phyloP scores from a whole-genome alignment of 92 coral and sea anemone species.

The Umimayanthus kanabou region DNA sequence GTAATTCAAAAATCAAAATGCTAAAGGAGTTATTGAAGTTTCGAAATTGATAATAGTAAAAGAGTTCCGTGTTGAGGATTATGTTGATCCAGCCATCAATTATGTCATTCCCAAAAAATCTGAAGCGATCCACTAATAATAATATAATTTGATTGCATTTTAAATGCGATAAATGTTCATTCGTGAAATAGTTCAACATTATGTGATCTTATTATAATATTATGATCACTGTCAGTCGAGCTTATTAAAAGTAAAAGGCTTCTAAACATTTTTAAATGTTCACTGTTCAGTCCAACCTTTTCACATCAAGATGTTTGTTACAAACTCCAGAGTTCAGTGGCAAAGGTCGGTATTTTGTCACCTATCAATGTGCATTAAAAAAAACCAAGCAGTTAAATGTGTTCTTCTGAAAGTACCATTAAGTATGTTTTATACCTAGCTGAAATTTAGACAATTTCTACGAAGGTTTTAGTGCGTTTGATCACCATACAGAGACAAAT shows the following conservation, averaged over 20 bases:
- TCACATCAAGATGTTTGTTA: background rate
- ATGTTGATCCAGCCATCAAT: background rate
- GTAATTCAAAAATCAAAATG: background rate
- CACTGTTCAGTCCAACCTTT: too few relatives aligned
- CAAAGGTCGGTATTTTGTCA: too few relatives aligned
- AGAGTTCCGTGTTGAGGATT: background rate
- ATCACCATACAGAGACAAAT: background rate
- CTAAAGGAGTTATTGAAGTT: background rate
- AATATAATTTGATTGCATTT: background rate
- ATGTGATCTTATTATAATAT: too few relatives aligned
- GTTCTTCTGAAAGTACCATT: background rate
- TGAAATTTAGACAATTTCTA: too few relatives aligned
- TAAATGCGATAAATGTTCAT: background rate
- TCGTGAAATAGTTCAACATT: too few relatives aligned
- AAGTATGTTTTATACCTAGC: too few relatives aligned
- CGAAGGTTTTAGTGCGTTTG: background rate
- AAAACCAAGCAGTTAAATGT: background rate
- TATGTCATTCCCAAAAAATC: background rate
- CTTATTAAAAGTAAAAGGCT: too few relatives aligned
- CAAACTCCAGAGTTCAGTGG: too few relatives aligned
- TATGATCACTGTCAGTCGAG: too few relatives aligned
- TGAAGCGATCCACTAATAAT: background rate
- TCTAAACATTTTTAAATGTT: too few relatives aligned
- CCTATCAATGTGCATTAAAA: too few relatives aligned
- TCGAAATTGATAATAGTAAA: background rate